A percentile compares a stretch with the other conserved stretches of the same genome.
phyloP scores from a whole-genome alignment of 2,113 vertebrate species.

The Cephalopholis sonnerati region DNA sequence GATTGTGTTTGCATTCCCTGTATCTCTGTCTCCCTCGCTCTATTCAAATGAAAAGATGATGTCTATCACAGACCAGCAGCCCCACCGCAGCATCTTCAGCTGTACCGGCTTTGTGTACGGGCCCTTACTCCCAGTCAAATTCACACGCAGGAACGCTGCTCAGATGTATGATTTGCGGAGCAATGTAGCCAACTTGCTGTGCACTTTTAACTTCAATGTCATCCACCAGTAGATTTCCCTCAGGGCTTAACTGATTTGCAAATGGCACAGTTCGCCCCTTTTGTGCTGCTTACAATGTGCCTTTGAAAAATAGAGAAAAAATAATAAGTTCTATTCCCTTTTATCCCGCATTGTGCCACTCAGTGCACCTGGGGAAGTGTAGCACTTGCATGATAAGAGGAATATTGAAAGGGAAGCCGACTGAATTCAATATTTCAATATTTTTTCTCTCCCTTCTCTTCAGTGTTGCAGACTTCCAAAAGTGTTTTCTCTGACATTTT shows the following conservation, averaged over 20 bases:
- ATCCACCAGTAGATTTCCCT: conserved; percentile 78
- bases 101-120: conserved; percentile 23
- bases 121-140: conserved; percentile 56
- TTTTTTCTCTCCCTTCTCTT: conserved; percentile 38
- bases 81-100: conserved; percentile 17
- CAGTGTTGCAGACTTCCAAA: conserved; percentile 30
- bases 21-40: conserved; percentile 35
- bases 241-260: conserved; percentile 76
- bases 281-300: conserved; percentile 79
- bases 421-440: conserved; percentile 69
- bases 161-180: conserved; percentile 66
- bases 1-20: conserved; percentile 55
- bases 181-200: conserved; percentile 50
- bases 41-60: conserved; percentile 62
- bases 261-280: conserved; percentile 73
- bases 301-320: conserved; percentile 75
- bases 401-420: conserved; percentile 70
- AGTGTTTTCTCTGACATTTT: conserved; percentile 41
- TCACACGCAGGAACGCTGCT: conserved; percentile 26
- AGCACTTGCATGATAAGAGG: conserved; percentile 77
- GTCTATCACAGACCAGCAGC: conserved; percentile 30
- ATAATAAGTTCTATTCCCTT: conserved; percentile 77
- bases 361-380: conserved; percentile 75
- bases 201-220: conserved; percentile 84
- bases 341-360: conserved; percentile 73